Conservation (phyloP, 2,113 vertebrate genomes). For the Micronycteris hirsuta region DNA sequence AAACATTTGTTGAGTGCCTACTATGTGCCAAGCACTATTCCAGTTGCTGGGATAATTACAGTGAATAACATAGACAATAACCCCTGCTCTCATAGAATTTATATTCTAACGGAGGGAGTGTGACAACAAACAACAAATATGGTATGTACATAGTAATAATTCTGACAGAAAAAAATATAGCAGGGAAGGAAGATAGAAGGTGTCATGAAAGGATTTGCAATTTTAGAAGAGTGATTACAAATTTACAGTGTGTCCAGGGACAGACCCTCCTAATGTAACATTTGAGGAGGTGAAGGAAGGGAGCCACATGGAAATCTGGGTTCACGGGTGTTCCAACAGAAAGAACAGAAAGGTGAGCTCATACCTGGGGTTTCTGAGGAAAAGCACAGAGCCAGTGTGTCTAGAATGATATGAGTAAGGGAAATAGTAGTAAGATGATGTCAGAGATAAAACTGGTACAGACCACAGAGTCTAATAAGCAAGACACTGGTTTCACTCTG, state of each 20-base stretch:
- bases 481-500: not conserved
- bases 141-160: not conserved
- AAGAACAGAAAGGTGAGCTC: not conserved
- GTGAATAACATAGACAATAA: not conserved
- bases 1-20: not conserved
- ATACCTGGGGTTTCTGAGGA: not conserved
- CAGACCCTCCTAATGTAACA: not conserved
- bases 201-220: not conserved
- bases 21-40: not conserved
- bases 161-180: not conserved
- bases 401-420: not conserved
- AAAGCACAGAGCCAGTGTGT: not conserved
- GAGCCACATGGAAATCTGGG: not conserved
- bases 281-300: not conserved
- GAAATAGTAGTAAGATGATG: not conserved
- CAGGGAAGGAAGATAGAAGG: not conserved
- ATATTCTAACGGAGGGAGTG: not conserved
- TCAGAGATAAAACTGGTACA: not conserved
- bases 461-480: not conserved
- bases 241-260: not conserved
- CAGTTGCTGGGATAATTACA: not conserved
- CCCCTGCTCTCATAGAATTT: not conserved
- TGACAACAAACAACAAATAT: not conserved
- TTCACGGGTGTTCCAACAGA: not conserved
- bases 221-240: not conserved